Evolutionary conservation across 2,888 invertebrate genomes (phyloP), one percentile per base, ranked within the genome.

Genomic region (Monoplex corrugatus): DNA sequence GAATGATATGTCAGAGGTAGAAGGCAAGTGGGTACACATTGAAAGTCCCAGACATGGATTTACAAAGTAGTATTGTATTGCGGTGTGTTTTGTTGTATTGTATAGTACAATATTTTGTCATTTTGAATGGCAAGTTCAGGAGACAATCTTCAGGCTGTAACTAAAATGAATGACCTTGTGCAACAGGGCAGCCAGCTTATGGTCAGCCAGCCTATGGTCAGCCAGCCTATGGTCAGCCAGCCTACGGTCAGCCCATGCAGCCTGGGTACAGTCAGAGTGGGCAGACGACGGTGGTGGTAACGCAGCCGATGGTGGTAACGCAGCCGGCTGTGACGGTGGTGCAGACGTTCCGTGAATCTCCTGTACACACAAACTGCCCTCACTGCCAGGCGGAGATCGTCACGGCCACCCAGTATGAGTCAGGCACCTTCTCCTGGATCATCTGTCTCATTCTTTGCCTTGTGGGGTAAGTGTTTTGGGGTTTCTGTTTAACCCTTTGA

Each of bases 341-440:
- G 72, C 93, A 93, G 90, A 91, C 91, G 87, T 95, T 94, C 91
- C 93, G 94, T 28, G 94, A 95, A 89, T 89, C 92, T 2, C 94
- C 94, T 3, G 93, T 94, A 10, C 94, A 93, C 82, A 94, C 94
- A 0, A 85, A 90, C 40, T 95, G 95, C 87, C 95, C 95, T 5
- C 93, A 94, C 89, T 95, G 95, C 91, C 93, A 92, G 32, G 95
- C 95, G 40, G 94, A 95, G 82, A 92, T 95, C 19, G 91, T 95
- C 43, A 95, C 95, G 2, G 93, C 92, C 32, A 94, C 94, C 13
- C 88, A 91, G 43, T 95, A 93, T 90, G 95, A 95, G 92, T 93
- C 93, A 68, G 95, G 95, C 13, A 94, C 94, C 19, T 94, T 95
- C 89, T 93, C 95, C n/a, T 95, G 95, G 95, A 91, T 95, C 45